Evolutionary conservation across 2,113 vertebrate species (phyloP).

Genomic region (Fregata magnificens): DNA sequence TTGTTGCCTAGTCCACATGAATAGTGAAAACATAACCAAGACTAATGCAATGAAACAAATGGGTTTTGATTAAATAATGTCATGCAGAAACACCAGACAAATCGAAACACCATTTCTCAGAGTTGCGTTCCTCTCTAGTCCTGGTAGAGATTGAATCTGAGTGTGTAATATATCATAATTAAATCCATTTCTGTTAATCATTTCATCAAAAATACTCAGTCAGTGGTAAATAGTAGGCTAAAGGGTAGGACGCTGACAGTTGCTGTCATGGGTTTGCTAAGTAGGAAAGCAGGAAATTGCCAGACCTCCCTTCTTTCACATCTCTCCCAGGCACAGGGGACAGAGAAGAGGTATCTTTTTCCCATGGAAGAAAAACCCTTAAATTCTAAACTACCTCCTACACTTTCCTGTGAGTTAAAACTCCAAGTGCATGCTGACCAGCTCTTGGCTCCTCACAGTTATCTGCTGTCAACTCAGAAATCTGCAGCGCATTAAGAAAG

Average conservation of each 20-base stretch:
- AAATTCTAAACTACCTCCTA: conserved; percentile 40
- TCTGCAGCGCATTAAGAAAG: conserved; percentile 14
- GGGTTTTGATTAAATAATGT: neutral
- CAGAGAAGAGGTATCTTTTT: conserved; percentile 35
- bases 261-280: neutral
- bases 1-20: neutral
- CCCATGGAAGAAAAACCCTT: conserved; percentile 12
- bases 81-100: neutral
- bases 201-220: neutral
- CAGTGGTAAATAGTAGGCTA: neutral
- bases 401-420: conserved; percentile 48
- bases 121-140: neutral
- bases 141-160: neutral
- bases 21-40: neutral
- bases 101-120: neutral
- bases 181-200: neutral
- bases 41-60: neutral
- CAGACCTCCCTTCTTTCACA: neutral
- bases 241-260: neutral
- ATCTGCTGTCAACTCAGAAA: neutral
- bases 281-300: neutral
- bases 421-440: neutral
- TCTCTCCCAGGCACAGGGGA: conserved; percentile 22
- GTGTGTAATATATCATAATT: neutral
- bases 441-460: neutral